Percentiles rank a stretch among this genome's conserved stretches.
Evolutionary conservation across 92 coral and sea anemone species (phyloP).

Genomic region (Bergia sp.): DNA sequence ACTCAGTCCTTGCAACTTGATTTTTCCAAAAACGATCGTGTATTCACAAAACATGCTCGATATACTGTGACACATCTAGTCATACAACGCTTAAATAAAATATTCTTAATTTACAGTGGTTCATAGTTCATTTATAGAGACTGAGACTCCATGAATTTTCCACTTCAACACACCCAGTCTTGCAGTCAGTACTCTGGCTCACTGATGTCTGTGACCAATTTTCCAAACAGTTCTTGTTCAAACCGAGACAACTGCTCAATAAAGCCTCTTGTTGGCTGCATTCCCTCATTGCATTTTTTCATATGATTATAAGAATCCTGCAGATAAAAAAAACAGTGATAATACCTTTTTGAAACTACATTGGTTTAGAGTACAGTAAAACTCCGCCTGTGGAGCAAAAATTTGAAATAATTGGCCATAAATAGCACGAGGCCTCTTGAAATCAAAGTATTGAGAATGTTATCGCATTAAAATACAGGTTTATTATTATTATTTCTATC

Average conservation of each 20-base stretch:
- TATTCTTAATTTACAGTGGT: background rate
- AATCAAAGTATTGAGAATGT: no score
- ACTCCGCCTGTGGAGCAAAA: no score
- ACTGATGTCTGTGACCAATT: constrained; percentile 79
- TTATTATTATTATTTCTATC: no score
- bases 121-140: background rate
- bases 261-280: constrained; percentile 92
- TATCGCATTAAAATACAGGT: no score
- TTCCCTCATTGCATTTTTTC: constrained; percentile 82
- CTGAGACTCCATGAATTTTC: background rate
- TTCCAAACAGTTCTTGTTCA: constrained; percentile 91
- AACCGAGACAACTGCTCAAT: constrained; percentile 90
- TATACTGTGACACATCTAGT: background rate
- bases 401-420: no score
- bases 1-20: no score
- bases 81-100: background rate
- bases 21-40: no score
- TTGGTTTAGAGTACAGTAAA: no score
- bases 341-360: background rate
- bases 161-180: background rate
- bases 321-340: background rate
- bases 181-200: constrained; percentile 74
- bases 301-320: constrained; percentile 89
- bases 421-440: no score
- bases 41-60: no score